These are phyloP conservation scores for Nesidiocoris tenuis DNA, from an alignment of 2,888 invertebrate species.

Conservation along the genomic window DNA sequence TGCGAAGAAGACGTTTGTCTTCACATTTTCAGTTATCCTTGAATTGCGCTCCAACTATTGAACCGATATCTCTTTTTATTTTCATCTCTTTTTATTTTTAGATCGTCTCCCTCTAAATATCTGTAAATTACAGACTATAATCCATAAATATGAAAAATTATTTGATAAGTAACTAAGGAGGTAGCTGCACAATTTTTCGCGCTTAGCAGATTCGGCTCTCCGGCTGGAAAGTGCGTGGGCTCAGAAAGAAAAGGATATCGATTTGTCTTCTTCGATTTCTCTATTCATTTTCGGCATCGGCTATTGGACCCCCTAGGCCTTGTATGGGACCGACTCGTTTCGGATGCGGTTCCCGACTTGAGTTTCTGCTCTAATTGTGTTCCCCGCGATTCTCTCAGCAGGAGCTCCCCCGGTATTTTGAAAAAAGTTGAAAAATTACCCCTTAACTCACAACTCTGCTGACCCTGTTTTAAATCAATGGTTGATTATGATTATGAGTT, in stretches of 20 bases:
- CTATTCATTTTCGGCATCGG: slow-evolving; percentile 9
- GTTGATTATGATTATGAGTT: not conserved
- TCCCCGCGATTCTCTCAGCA: not conserved
- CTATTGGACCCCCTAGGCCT: slow-evolving; percentile 16
- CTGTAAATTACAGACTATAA: no score
- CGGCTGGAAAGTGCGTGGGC: slow-evolving; percentile 25
- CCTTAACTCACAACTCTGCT: not conserved
- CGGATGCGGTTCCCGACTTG: not conserved
- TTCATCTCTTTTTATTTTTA: no score
- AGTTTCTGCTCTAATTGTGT: not conserved
- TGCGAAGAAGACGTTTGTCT: no score
- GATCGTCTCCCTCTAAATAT: no score
- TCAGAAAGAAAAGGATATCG: slow-evolving; percentile 5
- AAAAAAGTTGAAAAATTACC: not conserved
- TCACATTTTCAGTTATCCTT: no score
- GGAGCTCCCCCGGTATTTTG: not conserved
- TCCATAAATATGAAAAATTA: no score
- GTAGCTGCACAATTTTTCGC: not conserved
- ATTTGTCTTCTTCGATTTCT: slow-evolving; percentile 35
- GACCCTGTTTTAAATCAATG: not conserved
- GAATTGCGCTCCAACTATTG: no score
- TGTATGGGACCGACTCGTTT: not conserved
- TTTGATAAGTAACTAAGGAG: no score
- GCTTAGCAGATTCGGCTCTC: not conserved
- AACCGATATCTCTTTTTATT: no score